These are phyloP conservation scores for Oasisia sp. DNA, from an alignment of 2,888 invertebrate genomes.

Conservation along the genomic window DNA sequence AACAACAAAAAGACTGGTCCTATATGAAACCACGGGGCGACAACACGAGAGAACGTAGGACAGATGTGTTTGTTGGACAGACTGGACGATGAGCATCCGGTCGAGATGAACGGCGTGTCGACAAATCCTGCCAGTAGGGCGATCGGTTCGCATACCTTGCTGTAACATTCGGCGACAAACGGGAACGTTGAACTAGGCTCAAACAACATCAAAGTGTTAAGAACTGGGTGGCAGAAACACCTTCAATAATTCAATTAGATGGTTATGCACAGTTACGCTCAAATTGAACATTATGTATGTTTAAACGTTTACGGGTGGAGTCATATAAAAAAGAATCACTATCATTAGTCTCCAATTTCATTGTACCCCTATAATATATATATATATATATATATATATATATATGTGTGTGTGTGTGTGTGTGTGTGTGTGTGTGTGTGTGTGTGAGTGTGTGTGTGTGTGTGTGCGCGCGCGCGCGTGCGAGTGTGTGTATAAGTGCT, in stretches of 20 bases:
- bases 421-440: neutral
- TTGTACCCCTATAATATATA: too few relatives aligned
- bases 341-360: too few relatives aligned
- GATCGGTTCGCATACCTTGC: neutral
- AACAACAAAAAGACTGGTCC: neutral
- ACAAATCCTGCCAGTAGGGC: neutral
- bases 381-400: too few relatives aligned
- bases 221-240: too few relatives aligned
- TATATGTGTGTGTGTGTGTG: neutral
- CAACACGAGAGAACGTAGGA: neutral
- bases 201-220: too few relatives aligned
- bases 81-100: conserved; percentile 8
- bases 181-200: neutral
- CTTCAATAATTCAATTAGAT: neutral
- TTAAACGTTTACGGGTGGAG: too few relatives aligned
- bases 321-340: too few relatives aligned
- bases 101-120: conserved; percentile 14
- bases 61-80: neutral
- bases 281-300: neutral
- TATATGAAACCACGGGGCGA: neutral
- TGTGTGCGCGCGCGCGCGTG: too few relatives aligned
- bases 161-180: neutral
- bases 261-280: neutral
- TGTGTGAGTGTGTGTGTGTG: neutral
- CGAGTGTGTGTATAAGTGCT: too few relatives aligned